These are phyloP conservation scores for Pachyseris speciosa DNA, from an alignment of 64 coral and sea anemone species.

Conservation along the genomic window DNA sequence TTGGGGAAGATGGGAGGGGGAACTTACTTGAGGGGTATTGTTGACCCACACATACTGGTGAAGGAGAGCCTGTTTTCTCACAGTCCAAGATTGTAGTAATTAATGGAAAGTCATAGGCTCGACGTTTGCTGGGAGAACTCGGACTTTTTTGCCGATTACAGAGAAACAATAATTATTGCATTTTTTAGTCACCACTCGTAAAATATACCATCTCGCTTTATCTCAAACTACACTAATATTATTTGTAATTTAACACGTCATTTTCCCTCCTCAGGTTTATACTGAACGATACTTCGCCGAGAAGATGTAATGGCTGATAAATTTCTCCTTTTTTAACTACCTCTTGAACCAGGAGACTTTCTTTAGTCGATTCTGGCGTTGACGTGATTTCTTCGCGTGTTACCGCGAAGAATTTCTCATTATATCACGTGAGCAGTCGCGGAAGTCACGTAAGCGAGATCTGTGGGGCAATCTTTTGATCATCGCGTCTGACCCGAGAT, in stretches of 20 bases:
- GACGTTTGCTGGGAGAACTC: too few relatives aligned
- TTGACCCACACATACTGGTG: too few relatives aligned
- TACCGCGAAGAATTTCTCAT: not conserved
- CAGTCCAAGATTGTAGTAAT: too few relatives aligned
- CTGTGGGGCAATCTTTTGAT: not conserved
- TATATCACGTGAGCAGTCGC: not conserved
- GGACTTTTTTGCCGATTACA: too few relatives aligned
- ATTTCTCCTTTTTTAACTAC: not conserved
- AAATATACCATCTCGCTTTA: too few relatives aligned
- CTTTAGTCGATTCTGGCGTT: not conserved
- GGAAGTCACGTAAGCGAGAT: not conserved
- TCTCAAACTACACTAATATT: too few relatives aligned
- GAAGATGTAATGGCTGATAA: not conserved
- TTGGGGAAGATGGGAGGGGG: too few relatives aligned
- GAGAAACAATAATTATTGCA: too few relatives aligned
- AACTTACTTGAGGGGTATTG: too few relatives aligned
- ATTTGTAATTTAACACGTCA: not conserved
- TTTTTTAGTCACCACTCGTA: too few relatives aligned
- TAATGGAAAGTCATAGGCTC: too few relatives aligned
- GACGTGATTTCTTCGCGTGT: not conserved
- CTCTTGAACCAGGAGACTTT: not conserved
- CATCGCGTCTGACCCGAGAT: not conserved
- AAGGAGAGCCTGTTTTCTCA: too few relatives aligned
- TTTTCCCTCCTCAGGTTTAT: conserved; percentile 65
- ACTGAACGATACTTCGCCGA: conserved; percentile 28